Evolutionary conservation across 2,888 invertebrate genomes (phyloP).

Genomic region (Diplazon laetatorius): DNA sequence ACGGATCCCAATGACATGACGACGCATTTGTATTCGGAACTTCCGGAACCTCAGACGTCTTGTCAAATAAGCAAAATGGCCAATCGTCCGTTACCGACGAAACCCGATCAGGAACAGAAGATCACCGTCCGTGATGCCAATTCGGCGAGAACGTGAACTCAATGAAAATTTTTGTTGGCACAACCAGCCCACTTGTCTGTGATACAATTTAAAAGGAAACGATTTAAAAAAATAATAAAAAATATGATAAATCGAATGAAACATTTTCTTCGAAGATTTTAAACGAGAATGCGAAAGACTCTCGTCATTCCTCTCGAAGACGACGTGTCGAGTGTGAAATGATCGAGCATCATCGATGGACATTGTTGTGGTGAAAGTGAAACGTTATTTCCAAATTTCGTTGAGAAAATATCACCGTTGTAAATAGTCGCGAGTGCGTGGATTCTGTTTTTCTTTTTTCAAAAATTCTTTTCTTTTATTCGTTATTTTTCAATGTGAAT

Average conservation of each 20-base stretch:
- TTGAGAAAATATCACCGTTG: constrained; percentile 29
- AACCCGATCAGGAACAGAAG: constrained; percentile 83
- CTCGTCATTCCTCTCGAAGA: constrained; percentile 30
- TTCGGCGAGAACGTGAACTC: constrained; percentile 72
- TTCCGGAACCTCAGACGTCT: constrained; percentile 81
- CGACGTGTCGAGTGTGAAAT: constrained; percentile 55
- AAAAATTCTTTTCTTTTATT: constrained; percentile 48
- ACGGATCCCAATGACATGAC: constrained; percentile 85
- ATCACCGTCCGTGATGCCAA: constrained; percentile 63
- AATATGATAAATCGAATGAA: constrained; percentile 14
- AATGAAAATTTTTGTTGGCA: constrained; percentile 58
- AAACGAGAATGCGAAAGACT: constrained; percentile 34
- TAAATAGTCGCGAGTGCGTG: constrained; percentile 51
- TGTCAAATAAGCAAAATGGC: constrained; percentile 85
- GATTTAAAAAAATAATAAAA: constrained; percentile 4
- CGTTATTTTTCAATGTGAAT: constrained; percentile 33
- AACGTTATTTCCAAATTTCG: constrained; percentile 28
- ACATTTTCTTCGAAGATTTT: constrained; percentile 18
- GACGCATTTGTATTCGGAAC: constrained; percentile 84
- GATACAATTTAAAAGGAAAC: constrained; percentile 71
- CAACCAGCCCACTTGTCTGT: constrained; percentile 75
- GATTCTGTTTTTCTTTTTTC: constrained; percentile 49
- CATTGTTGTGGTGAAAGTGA: constrained; percentile 25
- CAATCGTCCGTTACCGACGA: constrained; percentile 88
- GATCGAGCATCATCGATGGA: constrained; percentile 49